Conservation (phyloP, 2,888 invertebrate genomes). For the Polyommatus icarus region DNA sequence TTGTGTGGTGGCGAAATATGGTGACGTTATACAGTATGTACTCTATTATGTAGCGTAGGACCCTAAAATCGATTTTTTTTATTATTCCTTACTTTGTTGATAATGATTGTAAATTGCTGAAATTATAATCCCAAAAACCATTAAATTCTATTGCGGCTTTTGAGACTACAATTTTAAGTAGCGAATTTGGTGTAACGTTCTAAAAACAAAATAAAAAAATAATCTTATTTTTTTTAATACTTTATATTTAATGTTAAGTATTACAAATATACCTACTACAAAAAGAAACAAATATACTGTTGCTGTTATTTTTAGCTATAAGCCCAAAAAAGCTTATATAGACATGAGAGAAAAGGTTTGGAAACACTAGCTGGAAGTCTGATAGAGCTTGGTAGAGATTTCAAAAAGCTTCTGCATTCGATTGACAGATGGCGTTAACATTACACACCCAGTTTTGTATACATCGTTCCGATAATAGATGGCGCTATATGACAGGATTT, state of each 20-base stretch:
- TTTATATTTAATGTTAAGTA: no score
- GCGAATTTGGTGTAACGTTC: not conserved
- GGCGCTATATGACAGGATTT: not conserved
- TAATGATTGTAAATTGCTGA: not conserved
- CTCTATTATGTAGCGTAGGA: not conserved
- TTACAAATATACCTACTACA: no score
- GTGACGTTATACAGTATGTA: not conserved
- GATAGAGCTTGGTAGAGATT: not conserved
- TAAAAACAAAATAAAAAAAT: no score
- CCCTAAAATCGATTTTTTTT: not conserved
- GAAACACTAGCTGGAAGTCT: not conserved
- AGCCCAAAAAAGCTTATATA: not conserved
- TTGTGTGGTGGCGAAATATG: slow-evolving; percentile 42
- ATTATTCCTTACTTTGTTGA: not conserved
- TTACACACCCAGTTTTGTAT: not conserved
- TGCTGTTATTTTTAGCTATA: no score
- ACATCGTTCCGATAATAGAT: not conserved
- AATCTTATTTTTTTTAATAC: no score
- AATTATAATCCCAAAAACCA: not conserved
- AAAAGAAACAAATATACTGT: no score
- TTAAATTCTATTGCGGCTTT: no score
- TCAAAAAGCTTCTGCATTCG: slow-evolving; percentile 2
- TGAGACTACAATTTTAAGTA: not conserved
- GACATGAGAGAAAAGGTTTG: not conserved
- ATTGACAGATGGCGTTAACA: not conserved